Percentiles rank a stretch among this genome's conserved stretches.
These are phyloP conservation scores for Perizoma affinitatum DNA, from an alignment of 2,888 invertebrate genomes.

Conservation along the genomic window DNA sequence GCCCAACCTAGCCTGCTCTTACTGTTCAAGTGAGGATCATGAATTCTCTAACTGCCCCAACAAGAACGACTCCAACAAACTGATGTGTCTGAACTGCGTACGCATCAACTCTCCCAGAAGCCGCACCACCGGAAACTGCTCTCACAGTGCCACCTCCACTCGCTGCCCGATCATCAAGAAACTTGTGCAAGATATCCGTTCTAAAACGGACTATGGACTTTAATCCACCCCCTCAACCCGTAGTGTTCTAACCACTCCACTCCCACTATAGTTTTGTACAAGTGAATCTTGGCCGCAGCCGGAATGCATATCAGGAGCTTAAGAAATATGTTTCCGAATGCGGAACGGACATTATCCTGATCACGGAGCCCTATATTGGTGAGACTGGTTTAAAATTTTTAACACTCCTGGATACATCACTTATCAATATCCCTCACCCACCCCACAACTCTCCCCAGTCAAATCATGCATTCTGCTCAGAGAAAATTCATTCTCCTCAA, in stretches of 20 bases:
- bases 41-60: slow-evolving; percentile 15
- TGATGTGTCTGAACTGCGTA: slow-evolving; percentile 28
- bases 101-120: background rate
- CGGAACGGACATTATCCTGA: background rate
- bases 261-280: slow-evolving; percentile 25
- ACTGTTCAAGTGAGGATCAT: slow-evolving; percentile 25
- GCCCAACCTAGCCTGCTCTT: slow-evolving; percentile 11
- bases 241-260: too few relatives aligned
- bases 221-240: background rate
- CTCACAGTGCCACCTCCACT: slow-evolving; percentile 14
- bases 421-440: background rate
- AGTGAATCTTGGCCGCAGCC: slow-evolving; percentile 5
- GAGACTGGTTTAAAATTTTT: background rate
- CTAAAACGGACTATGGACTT: slow-evolving; percentile 1
- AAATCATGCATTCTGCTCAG: background rate
- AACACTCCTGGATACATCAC: background rate
- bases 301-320: background rate
- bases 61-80: slow-evolving; percentile 1
- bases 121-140: background rate
- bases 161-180: background rate
- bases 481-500: background rate
- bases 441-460: too few relatives aligned
- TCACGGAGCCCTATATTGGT: slow-evolving; percentile 3
- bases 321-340: background rate
- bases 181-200: background rate